Conservation (phyloP, 2,888 invertebrate genomes). For the Ophion slaviceki region DNA sequence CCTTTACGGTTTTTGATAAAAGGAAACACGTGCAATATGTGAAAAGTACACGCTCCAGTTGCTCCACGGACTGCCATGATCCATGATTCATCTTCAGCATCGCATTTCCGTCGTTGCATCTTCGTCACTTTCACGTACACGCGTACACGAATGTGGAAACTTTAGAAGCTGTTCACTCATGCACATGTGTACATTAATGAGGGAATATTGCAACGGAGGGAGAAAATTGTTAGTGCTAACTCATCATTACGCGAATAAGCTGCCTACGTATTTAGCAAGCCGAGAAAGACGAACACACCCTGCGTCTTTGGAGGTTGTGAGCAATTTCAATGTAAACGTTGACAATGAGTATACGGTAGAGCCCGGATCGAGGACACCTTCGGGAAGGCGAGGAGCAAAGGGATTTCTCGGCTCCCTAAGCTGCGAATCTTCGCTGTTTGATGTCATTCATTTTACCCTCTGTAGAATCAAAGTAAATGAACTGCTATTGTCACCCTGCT, state of each 20-base stretch:
- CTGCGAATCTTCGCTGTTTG: conserved; percentile 12
- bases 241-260: conserved; percentile 73
- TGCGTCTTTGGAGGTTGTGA: conserved; percentile 5
- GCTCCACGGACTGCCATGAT: neutral
- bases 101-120: neutral
- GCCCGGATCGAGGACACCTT: conserved; percentile 34
- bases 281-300: conserved; percentile 53
- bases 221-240: conserved; percentile 68
- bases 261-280: conserved; percentile 72
- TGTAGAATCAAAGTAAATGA: neutral
- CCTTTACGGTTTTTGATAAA: neutral
- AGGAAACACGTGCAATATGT: neutral
- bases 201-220: conserved; percentile 21
- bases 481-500: neutral
- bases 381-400: conserved; percentile 1
- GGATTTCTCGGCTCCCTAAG: conserved; percentile 4
- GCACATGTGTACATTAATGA: neutral
- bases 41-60: neutral
- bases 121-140: neutral
- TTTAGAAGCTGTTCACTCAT: neutral
- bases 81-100: neutral
- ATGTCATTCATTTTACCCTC: conserved; percentile 1
- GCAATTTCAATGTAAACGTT: conserved; percentile 34
- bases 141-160: conserved; percentile 4
- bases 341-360: conserved; percentile 59